Conservation (phyloP, 2,113 vertebrate species). For the Siphamia tubifer region DNA sequence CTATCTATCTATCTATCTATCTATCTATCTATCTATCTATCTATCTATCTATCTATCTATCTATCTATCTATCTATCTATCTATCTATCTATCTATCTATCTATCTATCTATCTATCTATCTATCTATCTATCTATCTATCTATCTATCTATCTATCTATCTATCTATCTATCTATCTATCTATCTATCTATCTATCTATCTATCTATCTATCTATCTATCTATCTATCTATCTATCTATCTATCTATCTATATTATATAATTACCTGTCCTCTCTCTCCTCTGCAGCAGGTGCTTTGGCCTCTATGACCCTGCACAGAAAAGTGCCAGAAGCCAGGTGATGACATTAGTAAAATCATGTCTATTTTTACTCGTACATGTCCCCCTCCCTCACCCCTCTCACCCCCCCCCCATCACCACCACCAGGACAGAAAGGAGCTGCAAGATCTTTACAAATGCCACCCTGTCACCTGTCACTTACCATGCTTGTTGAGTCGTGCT, state of each 20-base stretch:
- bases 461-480: constrained; percentile 53
- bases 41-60: no score
- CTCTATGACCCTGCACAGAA: constrained; percentile 42
- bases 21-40: constrained; percentile 12
- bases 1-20: constrained; percentile 19
- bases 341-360: constrained; percentile 59
- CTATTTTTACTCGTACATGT: constrained; percentile 50
- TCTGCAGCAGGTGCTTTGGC: constrained; percentile 59
- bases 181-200: constrained; percentile 19
- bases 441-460: constrained; percentile 39
- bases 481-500: background rate
- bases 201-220: constrained; percentile 20
- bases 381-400: constrained; percentile 16
- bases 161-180: constrained; percentile 12
- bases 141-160: constrained; percentile 19
- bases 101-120: background rate
- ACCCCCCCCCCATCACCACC: no score
- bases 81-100: background rate
- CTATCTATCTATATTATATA: constrained; percentile 14
- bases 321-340: constrained; percentile 62
- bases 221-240: background rate
- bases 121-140: constrained; percentile 12
- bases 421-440: constrained; percentile 15
- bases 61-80: no score
- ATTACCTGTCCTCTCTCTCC: constrained; percentile 40